Base-by-base conservation (phyloP, 2,113 vertebrate species). In the Entelurus aequoreus region DNA sequence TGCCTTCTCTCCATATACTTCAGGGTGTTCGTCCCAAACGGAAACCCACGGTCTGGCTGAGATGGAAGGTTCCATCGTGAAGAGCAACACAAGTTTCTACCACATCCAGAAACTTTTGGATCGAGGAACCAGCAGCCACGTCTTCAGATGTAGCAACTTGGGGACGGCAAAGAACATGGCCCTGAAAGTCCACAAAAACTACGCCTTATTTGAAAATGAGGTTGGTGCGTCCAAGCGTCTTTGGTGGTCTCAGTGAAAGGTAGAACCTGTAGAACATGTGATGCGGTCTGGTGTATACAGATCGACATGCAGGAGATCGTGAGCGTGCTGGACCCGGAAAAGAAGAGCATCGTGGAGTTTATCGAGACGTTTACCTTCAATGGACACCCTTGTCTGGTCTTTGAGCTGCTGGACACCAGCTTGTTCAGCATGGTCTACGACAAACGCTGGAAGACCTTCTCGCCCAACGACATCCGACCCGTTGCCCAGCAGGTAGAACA, bases 391-490 rank as follows among this genome's bases (percentile, higher is more conserved):
- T 61, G 47, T 11, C 47, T 61, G 60, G 60, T 61, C 21, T 61
- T 61, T 12, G 60, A 61, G 60, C 47, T 61, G 14, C 60, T 61
- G 14, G 60, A 61, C 60, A 61, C 48, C 47, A 61, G 35, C 60
- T 38, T 61, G 46, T 61, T 61, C 60, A 48, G 36, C 47, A 49
- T 49, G 47, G 48, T 61, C 13, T 8, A 38, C 28, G 47, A 49
- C 14, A 61, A 49, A 36, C 48, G n/a, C 48, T 61, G 60, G 60
- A 48, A 37, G 48, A 48, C 48, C n/a, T 49, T 61, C 14, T 37
- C 60, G 14, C 46, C 48, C 28, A 37, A 16, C 47, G 48, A 49
- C 46, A 61, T 61, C 48, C 47, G 60, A 38, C 47, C 48, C 35
- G 48, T 61, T 8, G 48, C 48, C 28, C 35, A 48, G n/a, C 47